phyloP scores from a whole-genome alignment of 2,888 invertebrate genomes.

The Lathronympha strigana region DNA sequence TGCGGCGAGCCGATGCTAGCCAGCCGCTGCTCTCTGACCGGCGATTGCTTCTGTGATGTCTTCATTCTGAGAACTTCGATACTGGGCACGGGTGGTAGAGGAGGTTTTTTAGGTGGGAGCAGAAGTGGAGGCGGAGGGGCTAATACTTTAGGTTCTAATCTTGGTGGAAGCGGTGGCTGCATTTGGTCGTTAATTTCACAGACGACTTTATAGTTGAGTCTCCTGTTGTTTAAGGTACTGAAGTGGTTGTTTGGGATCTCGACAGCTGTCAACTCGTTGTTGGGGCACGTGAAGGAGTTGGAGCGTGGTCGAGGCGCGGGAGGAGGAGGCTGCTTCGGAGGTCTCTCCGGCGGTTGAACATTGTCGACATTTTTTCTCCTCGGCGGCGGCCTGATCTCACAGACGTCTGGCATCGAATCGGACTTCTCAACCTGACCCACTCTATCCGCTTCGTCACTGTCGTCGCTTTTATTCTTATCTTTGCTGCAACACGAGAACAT shows the following conservation, averaged over 20 bases:
- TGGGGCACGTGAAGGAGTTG: slow-evolving; percentile 80
- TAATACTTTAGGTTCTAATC: slow-evolving; percentile 68
- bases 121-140: slow-evolving; percentile 82
- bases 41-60: slow-evolving; percentile 76
- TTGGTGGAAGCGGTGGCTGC: slow-evolving; percentile 81
- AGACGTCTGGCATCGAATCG: slow-evolving; percentile 76
- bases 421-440: slow-evolving; percentile 67
- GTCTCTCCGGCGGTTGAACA: slow-evolving; percentile 86
- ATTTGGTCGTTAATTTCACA: slow-evolving; percentile 76
- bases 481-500: slow-evolving; percentile 89
- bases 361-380: slow-evolving; percentile 82
- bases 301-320: slow-evolving; percentile 83
- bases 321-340: slow-evolving; percentile 84
- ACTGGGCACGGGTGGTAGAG: slow-evolving; percentile 88
- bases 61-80: slow-evolving; percentile 85
- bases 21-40: slow-evolving; percentile 78
- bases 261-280: slow-evolving; percentile 73
- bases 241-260: slow-evolving; percentile 76
- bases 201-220: slow-evolving; percentile 74
- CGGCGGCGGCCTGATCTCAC: slow-evolving; percentile 86
- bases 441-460: slow-evolving; percentile 73
- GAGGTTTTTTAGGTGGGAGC: slow-evolving; percentile 88
- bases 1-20: slow-evolving; percentile 87
- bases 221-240: slow-evolving; percentile 75
- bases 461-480: slow-evolving; percentile 81